Conservation (phyloP, 2,888 invertebrate species). For the Odiellus spinosus region DNA sequence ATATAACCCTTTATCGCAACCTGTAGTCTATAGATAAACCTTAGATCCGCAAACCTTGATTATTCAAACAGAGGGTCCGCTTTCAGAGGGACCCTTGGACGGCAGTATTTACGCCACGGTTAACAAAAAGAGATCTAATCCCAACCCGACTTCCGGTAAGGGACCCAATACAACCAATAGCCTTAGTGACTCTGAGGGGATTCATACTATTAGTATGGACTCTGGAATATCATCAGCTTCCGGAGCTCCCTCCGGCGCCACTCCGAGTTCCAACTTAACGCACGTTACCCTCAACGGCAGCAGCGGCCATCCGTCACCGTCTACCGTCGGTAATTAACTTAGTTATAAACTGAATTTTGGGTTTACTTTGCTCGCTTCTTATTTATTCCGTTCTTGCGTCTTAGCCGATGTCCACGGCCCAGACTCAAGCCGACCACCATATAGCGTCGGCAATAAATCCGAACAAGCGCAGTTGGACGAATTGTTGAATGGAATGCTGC, state of each 20-base stretch:
- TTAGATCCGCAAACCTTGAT: background rate
- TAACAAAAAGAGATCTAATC: slow-evolving; percentile 27
- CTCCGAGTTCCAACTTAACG: background rate
- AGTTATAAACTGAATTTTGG: no score
- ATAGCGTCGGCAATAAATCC: background rate
- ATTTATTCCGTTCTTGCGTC: no score
- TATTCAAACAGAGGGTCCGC: slow-evolving; percentile 24
- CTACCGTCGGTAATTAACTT: background rate
- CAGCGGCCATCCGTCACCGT: slow-evolving; percentile 36
- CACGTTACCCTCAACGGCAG: slow-evolving; percentile 12
- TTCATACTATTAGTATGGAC: slow-evolving; percentile 75
- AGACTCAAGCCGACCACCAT: slow-evolving; percentile 36
- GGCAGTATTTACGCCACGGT: slow-evolving; percentile 68
- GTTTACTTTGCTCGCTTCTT: no score
- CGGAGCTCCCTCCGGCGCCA: slow-evolving; percentile 10
- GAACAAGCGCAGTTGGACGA: slow-evolving; percentile 51
- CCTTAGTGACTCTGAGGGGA: slow-evolving; percentile 23
- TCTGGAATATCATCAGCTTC: slow-evolving; percentile 61
- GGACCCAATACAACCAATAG: slow-evolving; percentile 24
- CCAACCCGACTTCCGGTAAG: slow-evolving; percentile 19
- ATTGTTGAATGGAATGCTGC: slow-evolving; percentile 67
- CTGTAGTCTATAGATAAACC: background rate
- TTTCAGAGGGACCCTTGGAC: slow-evolving; percentile 71
- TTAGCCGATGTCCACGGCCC: slow-evolving; percentile 12
- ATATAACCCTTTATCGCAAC: background rate